Conservation (phyloP, 2,113 vertebrate species). For the Thryonomys swinderianus region DNA sequence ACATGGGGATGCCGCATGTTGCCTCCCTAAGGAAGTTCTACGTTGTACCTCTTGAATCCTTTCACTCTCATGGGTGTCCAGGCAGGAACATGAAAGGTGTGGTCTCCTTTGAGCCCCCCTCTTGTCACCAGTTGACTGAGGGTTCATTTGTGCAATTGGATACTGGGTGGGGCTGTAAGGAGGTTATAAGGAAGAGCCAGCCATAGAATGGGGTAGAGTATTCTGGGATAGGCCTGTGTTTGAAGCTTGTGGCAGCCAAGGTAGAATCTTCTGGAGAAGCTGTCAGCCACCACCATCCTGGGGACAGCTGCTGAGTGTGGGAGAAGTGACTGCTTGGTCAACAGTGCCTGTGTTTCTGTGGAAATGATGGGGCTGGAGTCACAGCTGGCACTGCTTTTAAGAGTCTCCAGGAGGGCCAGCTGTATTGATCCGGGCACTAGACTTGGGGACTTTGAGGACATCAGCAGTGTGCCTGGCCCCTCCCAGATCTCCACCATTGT, state of each 20-base stretch:
- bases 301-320: not conserved
- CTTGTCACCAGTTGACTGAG: not conserved
- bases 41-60: not conserved
- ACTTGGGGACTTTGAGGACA: not conserved
- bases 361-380: not conserved
- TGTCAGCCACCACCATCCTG: not conserved
- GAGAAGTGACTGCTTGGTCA: not conserved
- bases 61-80: rapidly evolving
- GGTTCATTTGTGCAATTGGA: not conserved
- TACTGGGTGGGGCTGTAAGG: not conserved
- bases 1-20: rapidly evolving
- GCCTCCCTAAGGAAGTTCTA: not conserved
- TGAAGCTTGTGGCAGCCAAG: not conserved
- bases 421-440: not conserved
- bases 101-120: not conserved
- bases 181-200: not conserved
- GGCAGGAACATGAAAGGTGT: rapidly evolving
- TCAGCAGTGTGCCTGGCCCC: not conserved
- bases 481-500: not conserved
- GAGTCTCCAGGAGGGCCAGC: not conserved
- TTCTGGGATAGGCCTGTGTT: not conserved
- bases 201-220: not conserved
- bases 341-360: not conserved
- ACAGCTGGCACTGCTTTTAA: not conserved
- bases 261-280: not conserved